phyloP scores from a whole-genome alignment of 2,797 vertebrate genomes.

The Eleutherodactylus coqui region DNA sequence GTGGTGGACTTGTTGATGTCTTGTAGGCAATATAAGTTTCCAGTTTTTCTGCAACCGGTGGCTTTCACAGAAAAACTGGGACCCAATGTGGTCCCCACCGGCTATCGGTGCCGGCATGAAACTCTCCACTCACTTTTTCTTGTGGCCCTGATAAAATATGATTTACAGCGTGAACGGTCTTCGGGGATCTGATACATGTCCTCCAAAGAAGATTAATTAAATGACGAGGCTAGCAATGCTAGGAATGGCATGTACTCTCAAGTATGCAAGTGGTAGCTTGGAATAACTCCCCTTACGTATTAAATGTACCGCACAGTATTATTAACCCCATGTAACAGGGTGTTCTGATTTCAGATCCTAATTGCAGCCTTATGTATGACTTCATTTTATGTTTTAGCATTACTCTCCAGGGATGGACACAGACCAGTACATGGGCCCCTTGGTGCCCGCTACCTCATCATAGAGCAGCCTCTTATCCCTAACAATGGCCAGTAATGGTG shows the following conservation, averaged over 20 bases:
- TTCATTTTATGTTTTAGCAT: neutral
- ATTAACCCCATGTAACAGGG: neutral
- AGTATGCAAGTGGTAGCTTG: conserved; percentile 64
- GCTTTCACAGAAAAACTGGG: neutral
- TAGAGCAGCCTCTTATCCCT: neutral
- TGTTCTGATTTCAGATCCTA: neutral
- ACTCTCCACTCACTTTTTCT: neutral
- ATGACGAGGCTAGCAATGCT: conserved; percentile 67
- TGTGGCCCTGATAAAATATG: neutral
- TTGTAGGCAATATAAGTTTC: neutral
- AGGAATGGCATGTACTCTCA: conserved; percentile 68
- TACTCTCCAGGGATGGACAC: neutral
- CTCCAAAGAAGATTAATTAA: conserved; percentile 62
- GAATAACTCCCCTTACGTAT: conserved; percentile 43
- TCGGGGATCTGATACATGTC: conserved; percentile 41
- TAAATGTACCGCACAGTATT: conserved; percentile 17
- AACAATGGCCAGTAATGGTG: no score
- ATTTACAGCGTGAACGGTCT: conserved; percentile 63
- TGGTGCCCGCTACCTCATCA: neutral
- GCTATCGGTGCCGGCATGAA: neutral
- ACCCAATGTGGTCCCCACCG: neutral
- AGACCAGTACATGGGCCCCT: neutral
- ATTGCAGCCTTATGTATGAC: neutral
- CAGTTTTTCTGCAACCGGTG: neutral
- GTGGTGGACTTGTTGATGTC: no score